Evolutionary conservation across 2,113 vertebrate genomes (phyloP).

Genomic region (Poeciliopsis prolifica): DNA sequence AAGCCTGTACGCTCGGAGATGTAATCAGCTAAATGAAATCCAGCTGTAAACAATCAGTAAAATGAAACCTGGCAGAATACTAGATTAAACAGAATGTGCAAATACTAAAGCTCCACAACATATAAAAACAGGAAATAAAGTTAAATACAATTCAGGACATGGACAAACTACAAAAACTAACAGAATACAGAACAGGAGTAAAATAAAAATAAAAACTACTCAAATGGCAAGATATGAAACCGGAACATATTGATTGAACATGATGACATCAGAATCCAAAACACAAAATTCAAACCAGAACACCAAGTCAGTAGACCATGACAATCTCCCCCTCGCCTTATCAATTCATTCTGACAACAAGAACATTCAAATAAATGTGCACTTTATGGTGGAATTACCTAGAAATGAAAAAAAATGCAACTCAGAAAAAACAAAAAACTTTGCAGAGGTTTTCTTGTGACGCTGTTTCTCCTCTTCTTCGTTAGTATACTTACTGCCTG

Average conservation of each 20-base stretch:
- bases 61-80: neutral
- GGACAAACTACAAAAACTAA: neutral
- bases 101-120: neutral
- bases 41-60: neutral
- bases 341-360: neutral
- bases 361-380: conserved; percentile 1
- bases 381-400: conserved; percentile 7
- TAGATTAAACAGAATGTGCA: neutral
- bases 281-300: neutral
- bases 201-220: neutral
- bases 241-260: neutral
- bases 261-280: neutral
- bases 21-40: neutral
- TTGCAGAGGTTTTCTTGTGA: conserved; percentile 7
- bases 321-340: neutral
- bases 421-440: neutral
- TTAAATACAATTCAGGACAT: neutral
- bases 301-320: neutral
- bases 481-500: conserved; percentile 1
- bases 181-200: neutral
- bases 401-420: conserved; percentile 18
- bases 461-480: conserved; percentile 18
- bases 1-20: neutral
- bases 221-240: neutral
- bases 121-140: conserved; percentile 1